Percentiles rank a stretch among this genome's conserved stretches.
These are phyloP conservation scores for Sitobion miscanthi DNA, from an alignment of 1,140 invertebrate species.

Conservation along the genomic window DNA sequence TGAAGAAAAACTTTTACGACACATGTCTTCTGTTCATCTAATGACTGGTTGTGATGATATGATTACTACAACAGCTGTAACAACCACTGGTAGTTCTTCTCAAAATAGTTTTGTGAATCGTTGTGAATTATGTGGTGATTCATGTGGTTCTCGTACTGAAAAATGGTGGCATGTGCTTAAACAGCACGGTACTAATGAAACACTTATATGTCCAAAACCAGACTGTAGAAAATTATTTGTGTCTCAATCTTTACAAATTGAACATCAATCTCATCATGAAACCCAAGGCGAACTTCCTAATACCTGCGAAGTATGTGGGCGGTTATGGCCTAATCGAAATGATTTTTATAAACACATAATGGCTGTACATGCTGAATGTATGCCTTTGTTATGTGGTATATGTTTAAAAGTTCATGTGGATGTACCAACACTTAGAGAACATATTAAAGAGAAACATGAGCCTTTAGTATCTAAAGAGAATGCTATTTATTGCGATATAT, in stretches of 20 bases:
- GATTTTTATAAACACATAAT: conserved; percentile 69
- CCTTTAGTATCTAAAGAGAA: conserved; percentile 63
- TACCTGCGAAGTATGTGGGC: conserved; percentile 65
- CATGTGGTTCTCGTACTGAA: conserved; percentile 66
- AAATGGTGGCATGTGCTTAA: conserved; percentile 66
- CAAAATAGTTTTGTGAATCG: conserved; percentile 64
- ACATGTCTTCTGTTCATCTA: conserved; percentile 65
- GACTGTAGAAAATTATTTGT: conserved; percentile 67
- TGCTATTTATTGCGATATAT: conserved; percentile 67
- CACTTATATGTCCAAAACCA: conserved; percentile 64
- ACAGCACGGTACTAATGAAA: conserved; percentile 63
- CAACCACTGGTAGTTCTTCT: conserved; percentile 55
- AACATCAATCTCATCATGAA: conserved; percentile 65
- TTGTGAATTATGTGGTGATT: conserved; percentile 66
- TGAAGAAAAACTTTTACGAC: conserved; percentile 65
- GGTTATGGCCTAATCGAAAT: conserved; percentile 67
- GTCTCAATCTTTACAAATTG: conserved; percentile 64
- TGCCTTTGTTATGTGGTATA: conserved; percentile 67
- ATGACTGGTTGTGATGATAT: conserved; percentile 46
- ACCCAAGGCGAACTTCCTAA: conserved; percentile 64
- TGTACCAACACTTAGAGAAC: conserved; percentile 64
- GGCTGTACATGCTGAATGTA: conserved; percentile 67
- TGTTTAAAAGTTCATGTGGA: conserved; percentile 67
- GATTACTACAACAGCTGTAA: conserved; percentile 50
- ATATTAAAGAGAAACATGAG: conserved; percentile 65